phyloP scores from a whole-genome alignment of 2,113 vertebrate species.

The Plestiodon gilberti region DNA sequence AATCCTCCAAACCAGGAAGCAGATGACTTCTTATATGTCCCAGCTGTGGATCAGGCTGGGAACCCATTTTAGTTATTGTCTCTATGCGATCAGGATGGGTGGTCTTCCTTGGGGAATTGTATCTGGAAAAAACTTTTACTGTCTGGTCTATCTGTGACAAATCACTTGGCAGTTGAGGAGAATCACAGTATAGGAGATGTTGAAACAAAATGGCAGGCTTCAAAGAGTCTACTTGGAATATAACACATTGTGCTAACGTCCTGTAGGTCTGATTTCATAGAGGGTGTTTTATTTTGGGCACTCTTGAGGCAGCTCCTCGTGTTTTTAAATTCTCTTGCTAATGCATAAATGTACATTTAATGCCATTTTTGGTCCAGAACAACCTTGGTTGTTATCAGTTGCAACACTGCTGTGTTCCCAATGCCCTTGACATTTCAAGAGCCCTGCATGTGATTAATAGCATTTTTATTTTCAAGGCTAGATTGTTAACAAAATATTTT shows the following conservation, averaged over 20 bases:
- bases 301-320: not conserved
- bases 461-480: slow-evolving; percentile 53
- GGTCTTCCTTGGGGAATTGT: not conserved
- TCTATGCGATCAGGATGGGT: not conserved
- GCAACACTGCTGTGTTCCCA: slow-evolving; percentile 18
- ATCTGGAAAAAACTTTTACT: not conserved
- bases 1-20: not conserved
- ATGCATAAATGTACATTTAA: not conserved
- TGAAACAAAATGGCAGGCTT: not conserved
- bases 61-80: not conserved
- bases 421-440: slow-evolving; percentile 61
- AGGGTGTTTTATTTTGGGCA: not conserved
- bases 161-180: not conserved
- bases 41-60: not conserved
- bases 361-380: slow-evolving; percentile 21
- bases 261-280: not conserved
- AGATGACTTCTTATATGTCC: not conserved
- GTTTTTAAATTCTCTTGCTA: slow-evolving; percentile 30
- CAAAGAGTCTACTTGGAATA: not conserved
- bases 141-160: not conserved
- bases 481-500: slow-evolving; percentile 40
- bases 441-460: slow-evolving; percentile 38
- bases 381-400: slow-evolving; percentile 14
- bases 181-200: not conserved
- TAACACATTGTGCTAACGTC: not conserved